Base-by-base conservation (phyloP, 2,888 invertebrate species). In the Caenorhabditis sulstoni region DNA sequence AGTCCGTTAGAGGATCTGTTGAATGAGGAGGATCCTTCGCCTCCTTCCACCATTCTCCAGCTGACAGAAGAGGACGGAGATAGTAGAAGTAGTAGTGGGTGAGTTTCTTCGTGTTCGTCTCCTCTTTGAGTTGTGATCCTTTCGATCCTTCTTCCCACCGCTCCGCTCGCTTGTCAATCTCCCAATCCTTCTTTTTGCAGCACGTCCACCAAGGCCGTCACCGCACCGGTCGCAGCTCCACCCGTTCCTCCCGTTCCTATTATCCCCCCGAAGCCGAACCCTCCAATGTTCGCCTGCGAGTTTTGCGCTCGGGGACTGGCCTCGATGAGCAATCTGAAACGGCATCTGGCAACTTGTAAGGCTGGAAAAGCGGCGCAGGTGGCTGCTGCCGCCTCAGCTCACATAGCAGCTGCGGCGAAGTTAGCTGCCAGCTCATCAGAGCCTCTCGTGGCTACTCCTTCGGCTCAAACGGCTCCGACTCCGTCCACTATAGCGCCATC, bases 331-430 rank as follows among this genome's bases (percentile, higher is more conserved):
- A 87, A 86, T 59, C 57, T 87, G 61, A 86, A 82, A 59, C 73
- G 87, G 14, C 87, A 87, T 44, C 66, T 84, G 20, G 80, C 80
- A 9, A 86, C 85, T 7, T 87, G 87, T 67, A 86, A 86, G 29
- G 29, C 29, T 29, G 29, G 29, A 29, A 29, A 29, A 7, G 29
- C 29, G 29, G 29, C 29, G 3, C 29, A 29, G 29, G 29, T 5
- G 29, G 7, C 7, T 3, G 29, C 29, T 29, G 29, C 29, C 29
- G 29, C n/a, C n/a, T n/a, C n/a, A n/a, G n/a, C n/a, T n/a, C n/a
- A n/a, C n/a, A n/a, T n/a, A 70, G 68, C 59, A 1, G 67, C 68
- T 16, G 20, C 71, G 1, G 23, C 52, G 7, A 16, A 22, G 7
- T 44, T 39, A 7, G 45, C 16, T 12, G 65, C 65, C 1, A 52